Base-by-base conservation (phyloP, 2,113 vertebrate species). In the Fulmarus glacialis region DNA sequence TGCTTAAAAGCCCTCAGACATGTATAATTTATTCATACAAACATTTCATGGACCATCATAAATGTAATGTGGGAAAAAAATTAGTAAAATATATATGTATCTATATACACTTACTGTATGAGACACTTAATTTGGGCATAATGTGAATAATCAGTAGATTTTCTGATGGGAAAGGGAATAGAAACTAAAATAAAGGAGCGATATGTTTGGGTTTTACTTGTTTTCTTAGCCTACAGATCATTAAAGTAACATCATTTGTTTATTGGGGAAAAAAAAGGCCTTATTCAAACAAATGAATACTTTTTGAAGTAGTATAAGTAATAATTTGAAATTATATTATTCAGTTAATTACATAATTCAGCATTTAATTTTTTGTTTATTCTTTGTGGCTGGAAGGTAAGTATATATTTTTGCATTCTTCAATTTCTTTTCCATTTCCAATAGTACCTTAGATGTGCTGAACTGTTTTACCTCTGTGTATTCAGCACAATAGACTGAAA, bases 1-100 rank as follows among this genome's bases (percentile, higher is more conserved):
- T 53, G 11, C 36, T 89, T 92, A 82, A 93, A 97, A 93, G 67
- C 34, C 12, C 13, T 84, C 78, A 92, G 19, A 75, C 19, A 66
- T 74, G 36, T 68, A 91, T 90, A 88, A 93, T 96, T 91, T 92
- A 94, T 84, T 91, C 24, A 79, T 30, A 40, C 7, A 88, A 80
- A 83, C n/a, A 50, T 79, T 89, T 79, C 19, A 77, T 34, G 91
- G 26, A 59, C 19, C 30, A 80, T 90, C 68, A 80, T 82, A 94
- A 93, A 79, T 45, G 17, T 70, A 62, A 86, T 47, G 5, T 34
- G 24, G 43, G 23, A 7, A 9, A 74, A 88, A 40, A 30, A 3
- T 19, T 30, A 75, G 48, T 48, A 15, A 20, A 50, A 11, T 64
- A 19, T 17, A 40, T 15, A 7, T 13, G 8, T 48, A n/a, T 42